Evolutionary conservation across 2,113 vertebrate species (phyloP), one percentile per base, ranked within the genome.

Genomic region (Gallinago undulata): DNA sequence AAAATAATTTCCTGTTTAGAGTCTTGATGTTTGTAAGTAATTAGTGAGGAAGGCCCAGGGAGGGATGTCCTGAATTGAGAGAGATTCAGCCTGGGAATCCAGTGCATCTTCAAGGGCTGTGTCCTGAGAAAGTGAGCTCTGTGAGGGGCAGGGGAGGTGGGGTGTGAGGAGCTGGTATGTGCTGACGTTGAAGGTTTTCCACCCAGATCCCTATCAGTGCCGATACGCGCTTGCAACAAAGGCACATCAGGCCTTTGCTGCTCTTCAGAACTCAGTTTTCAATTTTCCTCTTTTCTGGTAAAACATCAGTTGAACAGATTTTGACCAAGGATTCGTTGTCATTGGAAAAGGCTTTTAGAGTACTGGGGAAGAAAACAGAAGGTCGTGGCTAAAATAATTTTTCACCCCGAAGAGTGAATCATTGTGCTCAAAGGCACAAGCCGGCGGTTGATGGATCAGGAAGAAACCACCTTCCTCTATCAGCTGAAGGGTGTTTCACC

Each of bases 1-100:
- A 82, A 84, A 89, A 84, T 84, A 56, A 87, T 85, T 92, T 96
- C 84, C 88, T 95, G 64, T 95, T 87, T 79, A 66, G 80, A 84
- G 43, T 75, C 48, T 59, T 86, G 83, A 33, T 72, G 69, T 84
- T 95, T 69, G 56, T 68, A 9, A 81, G 86, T 70, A 87, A 82
- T 94, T 89, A 89, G 80, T 53, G 80, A 89, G 33, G 75, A 90
- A 87, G 53, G 86, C 62, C 19, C n/a, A 41, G 57, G 86, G 89
- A 93, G 77, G 77, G 45, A 27, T 85, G 74, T 90, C 56, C 55
- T 94, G 90, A 56, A 80, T 87, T 87, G 82, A 93, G 41, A 18
- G 27, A 64, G 25, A 64, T 64, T 64, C 28, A 74, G 75, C 59
- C 45, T 77, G 82, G 48, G 66, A 87, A 60, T 89, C 73, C 70